Percentiles rank a stretch among this genome's conserved stretches.
These are phyloP conservation scores for Pentamera pediparva DNA, from an alignment of 53 echinoderm and acorn worm genomes.

Conservation along the genomic window DNA sequence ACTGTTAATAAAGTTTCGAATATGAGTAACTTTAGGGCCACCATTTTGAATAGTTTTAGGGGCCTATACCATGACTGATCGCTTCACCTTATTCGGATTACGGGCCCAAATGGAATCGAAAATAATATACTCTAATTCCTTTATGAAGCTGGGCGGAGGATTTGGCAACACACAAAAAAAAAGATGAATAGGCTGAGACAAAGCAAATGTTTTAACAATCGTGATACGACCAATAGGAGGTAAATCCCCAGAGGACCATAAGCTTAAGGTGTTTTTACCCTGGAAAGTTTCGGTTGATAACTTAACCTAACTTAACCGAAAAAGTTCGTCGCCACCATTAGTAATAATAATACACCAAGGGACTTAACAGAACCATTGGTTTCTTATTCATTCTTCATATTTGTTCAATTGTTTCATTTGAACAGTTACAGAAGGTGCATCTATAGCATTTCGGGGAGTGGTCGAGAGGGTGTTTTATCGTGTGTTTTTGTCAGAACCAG, in stretches of 20 bases:
- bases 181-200: not conserved
- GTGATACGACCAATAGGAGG: not conserved
- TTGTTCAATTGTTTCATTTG: no score
- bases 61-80: not conserved
- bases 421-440: no score
- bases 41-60: not conserved
- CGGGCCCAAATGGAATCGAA: not conserved
- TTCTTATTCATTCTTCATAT: no score
- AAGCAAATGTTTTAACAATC: not conserved
- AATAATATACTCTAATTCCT: not conserved
- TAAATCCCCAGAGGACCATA: not conserved
- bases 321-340: no score
- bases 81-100: not conserved
- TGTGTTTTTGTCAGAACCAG: no score
- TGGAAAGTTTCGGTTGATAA: not conserved
- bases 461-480: no score
- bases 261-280: not conserved
- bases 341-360: no score
- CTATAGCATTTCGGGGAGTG: no score
- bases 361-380: no score
- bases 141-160: not conserved
- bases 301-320: not conserved
- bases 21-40: no score
- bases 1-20: no score
- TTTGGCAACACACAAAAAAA: not conserved